phyloP scores from a whole-genome alignment of 2,888 invertebrate species.

The Lycocerus yunnanus region DNA sequence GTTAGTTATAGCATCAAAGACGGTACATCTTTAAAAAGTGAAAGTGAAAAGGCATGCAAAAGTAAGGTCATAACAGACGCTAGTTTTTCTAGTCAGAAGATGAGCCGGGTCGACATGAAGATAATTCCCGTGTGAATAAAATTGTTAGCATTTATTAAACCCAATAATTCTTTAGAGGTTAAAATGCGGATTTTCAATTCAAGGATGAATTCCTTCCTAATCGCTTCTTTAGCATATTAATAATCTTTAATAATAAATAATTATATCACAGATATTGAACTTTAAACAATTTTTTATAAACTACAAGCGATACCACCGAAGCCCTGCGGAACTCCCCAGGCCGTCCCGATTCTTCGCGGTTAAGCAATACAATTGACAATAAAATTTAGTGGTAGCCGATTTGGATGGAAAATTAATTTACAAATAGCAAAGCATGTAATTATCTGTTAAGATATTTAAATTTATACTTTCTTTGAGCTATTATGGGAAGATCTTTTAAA shows the following conservation, averaged over 20 bases:
- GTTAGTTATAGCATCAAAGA: neutral
- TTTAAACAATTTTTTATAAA: neutral
- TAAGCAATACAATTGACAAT: neutral
- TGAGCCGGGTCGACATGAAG: conserved; percentile 22
- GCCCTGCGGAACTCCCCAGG: neutral
- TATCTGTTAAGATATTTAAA: conserved; percentile 3
- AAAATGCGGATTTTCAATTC: conserved; percentile 36
- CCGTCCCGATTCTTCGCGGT: neutral
- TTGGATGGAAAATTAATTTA: conserved; percentile 2
- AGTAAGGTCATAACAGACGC: conserved; percentile 37
- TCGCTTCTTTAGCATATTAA: neutral
- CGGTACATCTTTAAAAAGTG: conserved; percentile 27
- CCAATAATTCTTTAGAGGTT: conserved; percentile 27
- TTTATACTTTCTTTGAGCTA: conserved; percentile 11
- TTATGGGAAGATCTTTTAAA: conserved; percentile 11
- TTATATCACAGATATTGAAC: neutral
- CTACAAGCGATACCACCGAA: neutral
- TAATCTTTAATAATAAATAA: neutral
- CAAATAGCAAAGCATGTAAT: conserved; percentile 1
- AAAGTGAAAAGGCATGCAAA: conserved; percentile 33
- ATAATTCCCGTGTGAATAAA: conserved; percentile 40
- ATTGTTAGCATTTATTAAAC: conserved; percentile 12
- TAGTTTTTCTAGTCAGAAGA: conserved; percentile 36
- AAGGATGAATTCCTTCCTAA: conserved; percentile 21
- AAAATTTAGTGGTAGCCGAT: neutral